Percentiles rank a stretch among this genome's conserved stretches.
Conservation (phyloP, 1,140 invertebrate genomes). For the Hormaphis cornu region DNA sequence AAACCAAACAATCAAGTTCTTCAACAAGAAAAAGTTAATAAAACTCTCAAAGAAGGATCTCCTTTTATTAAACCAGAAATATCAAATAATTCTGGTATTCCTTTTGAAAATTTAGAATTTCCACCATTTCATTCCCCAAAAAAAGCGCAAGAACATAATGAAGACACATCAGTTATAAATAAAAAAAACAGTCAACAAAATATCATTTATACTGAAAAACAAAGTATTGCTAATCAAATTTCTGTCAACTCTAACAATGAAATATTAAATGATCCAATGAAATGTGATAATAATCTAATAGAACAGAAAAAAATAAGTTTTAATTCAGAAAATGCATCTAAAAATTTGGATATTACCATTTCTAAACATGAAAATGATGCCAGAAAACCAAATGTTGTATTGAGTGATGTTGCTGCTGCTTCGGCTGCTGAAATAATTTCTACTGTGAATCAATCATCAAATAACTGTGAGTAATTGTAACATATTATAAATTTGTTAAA, state of each 20-base stretch:
- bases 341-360: neutral
- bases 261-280: neutral
- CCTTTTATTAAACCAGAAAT: neutral
- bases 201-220: neutral
- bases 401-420: neutral
- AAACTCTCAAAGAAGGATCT: neutral
- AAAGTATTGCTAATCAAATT: neutral
- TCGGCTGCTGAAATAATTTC: constrained; percentile 13
- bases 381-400: neutral
- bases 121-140: neutral
- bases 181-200: neutral
- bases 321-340: neutral
- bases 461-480: constrained; percentile 11
- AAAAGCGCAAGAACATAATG: neutral
- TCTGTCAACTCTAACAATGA: neutral
- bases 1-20: neutral
- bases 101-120: neutral
- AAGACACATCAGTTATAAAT: neutral
- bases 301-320: neutral
- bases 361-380: neutral
- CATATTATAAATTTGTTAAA: no score
- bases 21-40: neutral
- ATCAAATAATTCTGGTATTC: neutral
- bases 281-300: neutral
- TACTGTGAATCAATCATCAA: neutral